phyloP scores from a whole-genome alignment of 2,113 vertebrate genomes.

The Melanotaenia duboulayi region DNA sequence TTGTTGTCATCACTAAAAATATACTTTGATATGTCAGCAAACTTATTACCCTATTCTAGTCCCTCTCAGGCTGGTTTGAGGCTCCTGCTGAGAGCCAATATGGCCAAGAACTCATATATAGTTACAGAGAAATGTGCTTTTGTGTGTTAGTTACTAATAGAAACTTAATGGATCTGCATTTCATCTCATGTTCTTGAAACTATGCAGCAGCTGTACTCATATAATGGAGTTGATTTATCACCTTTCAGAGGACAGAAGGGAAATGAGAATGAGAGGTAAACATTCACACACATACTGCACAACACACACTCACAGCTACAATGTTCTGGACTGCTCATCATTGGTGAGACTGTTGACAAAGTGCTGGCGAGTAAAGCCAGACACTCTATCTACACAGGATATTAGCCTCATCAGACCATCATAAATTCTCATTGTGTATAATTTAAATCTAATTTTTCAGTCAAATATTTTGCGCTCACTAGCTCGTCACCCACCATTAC shows the following conservation, averaged over 20 bases:
- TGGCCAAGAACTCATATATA: neutral
- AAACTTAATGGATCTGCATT: slow-evolving; percentile 14
- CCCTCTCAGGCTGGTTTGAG: neutral
- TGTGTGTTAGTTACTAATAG: slow-evolving; percentile 4
- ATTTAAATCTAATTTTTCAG: slow-evolving; percentile 55
- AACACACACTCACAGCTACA: neutral
- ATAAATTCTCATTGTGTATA: slow-evolving; percentile 54
- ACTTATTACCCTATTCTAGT: neutral
- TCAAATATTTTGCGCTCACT: slow-evolving; percentile 34
- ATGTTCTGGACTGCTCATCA: neutral
- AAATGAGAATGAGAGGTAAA: slow-evolving; percentile 44
- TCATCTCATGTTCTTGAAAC: slow-evolving; percentile 35
- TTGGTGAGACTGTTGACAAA: slow-evolving; percentile 45
- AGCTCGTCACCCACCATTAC: slow-evolving; percentile 43
- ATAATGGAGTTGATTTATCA: slow-evolving; percentile 57
- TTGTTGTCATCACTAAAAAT: neutral
- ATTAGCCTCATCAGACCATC: slow-evolving; percentile 73
- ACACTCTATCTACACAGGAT: slow-evolving; percentile 58
- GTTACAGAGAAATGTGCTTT: neutral
- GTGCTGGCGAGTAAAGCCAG: slow-evolving; percentile 37
- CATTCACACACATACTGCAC: slow-evolving; percentile 9
- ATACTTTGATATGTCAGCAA: neutral
- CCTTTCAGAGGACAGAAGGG: slow-evolving; percentile 27
- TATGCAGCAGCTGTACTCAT: slow-evolving; percentile 45
- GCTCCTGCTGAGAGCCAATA: neutral